Evolutionary conservation across 2,797 vertebrate genomes (phyloP), one percentile per base, ranked within the genome.

Genomic region (Melanotaenia parkinsoni): DNA sequence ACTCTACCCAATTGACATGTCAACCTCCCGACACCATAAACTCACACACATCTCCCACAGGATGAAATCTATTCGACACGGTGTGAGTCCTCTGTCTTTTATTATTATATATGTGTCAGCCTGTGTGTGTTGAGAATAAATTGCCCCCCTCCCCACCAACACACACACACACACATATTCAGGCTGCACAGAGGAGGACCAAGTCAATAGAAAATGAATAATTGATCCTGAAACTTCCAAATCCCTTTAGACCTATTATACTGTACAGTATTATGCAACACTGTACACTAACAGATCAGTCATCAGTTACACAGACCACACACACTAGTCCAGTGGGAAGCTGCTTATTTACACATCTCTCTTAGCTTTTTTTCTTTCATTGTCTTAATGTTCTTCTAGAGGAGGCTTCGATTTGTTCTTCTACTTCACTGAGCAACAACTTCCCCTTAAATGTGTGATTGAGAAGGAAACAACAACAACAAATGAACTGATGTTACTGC

Each of bases 141-240:
- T 85, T 67, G 72, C 63, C 37, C 35, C 30, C 20, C 76, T 3
- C 13, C 12, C 14, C 40, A 43, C 40, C 16, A 14, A 45, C 16
- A 45, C 16, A 20, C 18, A 45, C 18, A 45, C 43, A 20, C 7
- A 58, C 77, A 81, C 79, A 78, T 54, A 37, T 13, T 58, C 50
- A 53, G 37, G 58, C 70, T 45, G 51, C 60, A n/a, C 13, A 18
- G 71, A 76, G 73, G 68, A 74, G 73, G 68, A 82, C 40, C 71
- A 40, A 83, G 82, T 91, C 90, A 85, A 90, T 89, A 91, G 58
- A 77, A 58, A 74, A 88, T 90, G 81, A 90, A 92, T 87, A 92
- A 92, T 90, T 90, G 82, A 93, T 92, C 62, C 56, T 33, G 59
- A 59, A 88, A 79, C 63, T 89, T 91, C 87, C 77, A 91, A 87